Base-by-base conservation (phyloP, 2,797 vertebrate species). In the Hippopotamyrus pictus region DNA sequence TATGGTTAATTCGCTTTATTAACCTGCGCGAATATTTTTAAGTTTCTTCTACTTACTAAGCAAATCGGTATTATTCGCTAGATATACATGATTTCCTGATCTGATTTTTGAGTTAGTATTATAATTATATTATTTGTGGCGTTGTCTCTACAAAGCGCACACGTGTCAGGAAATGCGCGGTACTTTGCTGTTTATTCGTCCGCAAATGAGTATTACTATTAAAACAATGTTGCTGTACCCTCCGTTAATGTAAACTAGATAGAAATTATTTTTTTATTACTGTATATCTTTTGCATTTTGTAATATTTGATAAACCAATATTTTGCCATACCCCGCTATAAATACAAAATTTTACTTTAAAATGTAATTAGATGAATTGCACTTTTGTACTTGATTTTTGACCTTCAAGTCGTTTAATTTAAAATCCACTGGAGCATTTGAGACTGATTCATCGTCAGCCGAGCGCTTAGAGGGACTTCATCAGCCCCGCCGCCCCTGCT, bases 1-100 rank as follows among this genome's bases (percentile, higher is more conserved):
- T 57, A 41, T 22, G 46, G 88, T 88, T 92, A 88, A 89, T 91
- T 89, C 88, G 88, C 90, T 91, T 84, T 89, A 89, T 90, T 90
- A 84, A 59, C 88, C 90, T 90, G 62, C 50, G 86, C 44, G n/a
- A 89, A n/a, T 76, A 73, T 88, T 76, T 29, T 79, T 46, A 53
- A 29, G 73, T 44, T 37, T 46, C 41, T 53, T 14, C 50, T 54
- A 29, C 22, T 50, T 86, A 41, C 50, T 44, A 54, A 87, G 11
- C 51, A 83, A 9, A 88, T 65, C 85, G 17, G 62, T 69, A 33
- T 69, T 69, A 33, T 69, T 69, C 65, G 65, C 29, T 33, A 69
- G 65, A 65, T 65, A 37, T 62, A 46, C 54, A 59, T 25, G 6
- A 19, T 87, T 19, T 88, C 41, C 37, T n/a, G 11, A 79, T 79